Conservation (phyloP, 2,113 vertebrate genomes). For the Syngnathus floridae region DNA sequence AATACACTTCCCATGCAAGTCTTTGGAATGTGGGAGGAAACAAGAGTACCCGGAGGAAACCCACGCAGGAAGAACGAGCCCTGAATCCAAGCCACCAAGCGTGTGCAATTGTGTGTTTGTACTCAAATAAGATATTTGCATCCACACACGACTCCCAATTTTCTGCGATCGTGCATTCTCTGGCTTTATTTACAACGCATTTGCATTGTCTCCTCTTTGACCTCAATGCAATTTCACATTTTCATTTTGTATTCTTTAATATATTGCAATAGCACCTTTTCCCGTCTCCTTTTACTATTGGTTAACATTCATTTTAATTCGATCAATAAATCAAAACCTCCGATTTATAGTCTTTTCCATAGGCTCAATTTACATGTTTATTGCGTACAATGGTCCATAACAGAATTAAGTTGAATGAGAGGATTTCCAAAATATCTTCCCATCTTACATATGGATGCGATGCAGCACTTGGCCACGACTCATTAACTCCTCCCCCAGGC, state of each 20-base stretch:
- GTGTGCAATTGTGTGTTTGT: neutral
- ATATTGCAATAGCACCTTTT: neutral
- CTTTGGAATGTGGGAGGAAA: too few relatives aligned
- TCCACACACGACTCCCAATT: too few relatives aligned
- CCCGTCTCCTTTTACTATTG: neutral
- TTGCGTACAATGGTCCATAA: slow-evolving; percentile 87
- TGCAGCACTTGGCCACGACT: slow-evolving; percentile 76
- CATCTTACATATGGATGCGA: slow-evolving; percentile 81
- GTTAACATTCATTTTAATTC: slow-evolving; percentile 32
- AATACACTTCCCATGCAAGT: too few relatives aligned
- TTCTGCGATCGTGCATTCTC: neutral
- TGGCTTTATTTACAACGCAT: neutral
- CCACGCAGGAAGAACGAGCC: too few relatives aligned
- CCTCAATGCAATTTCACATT: neutral
- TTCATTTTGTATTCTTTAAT: neutral
- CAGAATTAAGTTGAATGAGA: slow-evolving; percentile 82
- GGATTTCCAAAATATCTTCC: slow-evolving; percentile 77
- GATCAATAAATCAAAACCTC: slow-evolving; percentile 41
- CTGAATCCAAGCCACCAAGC: neutral
- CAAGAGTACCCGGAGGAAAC: too few relatives aligned
- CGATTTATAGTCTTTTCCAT: slow-evolving; percentile 67
- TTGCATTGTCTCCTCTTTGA: neutral
- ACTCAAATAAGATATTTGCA: neutral
- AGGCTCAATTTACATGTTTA: slow-evolving; percentile 82
- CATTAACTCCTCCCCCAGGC: slow-evolving; percentile 82